A percentile compares a stretch with the other conserved stretches of the same genome.
Evolutionary conservation across 2,113 vertebrate genomes (phyloP).

Genomic region (Varanus komodoensis): DNA sequence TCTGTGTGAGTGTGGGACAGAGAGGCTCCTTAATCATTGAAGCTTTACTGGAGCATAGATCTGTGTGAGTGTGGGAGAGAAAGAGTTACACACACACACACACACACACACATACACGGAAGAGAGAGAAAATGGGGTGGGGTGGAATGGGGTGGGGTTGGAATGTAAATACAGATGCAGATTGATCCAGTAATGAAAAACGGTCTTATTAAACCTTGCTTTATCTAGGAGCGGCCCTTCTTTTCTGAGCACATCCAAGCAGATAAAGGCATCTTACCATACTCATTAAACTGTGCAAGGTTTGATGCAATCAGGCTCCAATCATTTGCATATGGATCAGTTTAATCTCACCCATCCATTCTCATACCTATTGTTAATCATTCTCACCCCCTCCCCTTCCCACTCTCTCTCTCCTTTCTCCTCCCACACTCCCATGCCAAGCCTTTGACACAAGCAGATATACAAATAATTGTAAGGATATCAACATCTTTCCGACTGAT

Average conservation of each 20-base stretch:
- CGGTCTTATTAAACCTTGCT: constrained; percentile 80
- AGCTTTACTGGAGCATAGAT: too few species aligned
- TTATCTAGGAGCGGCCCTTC: constrained; percentile 77
- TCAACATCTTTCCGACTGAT: constrained; percentile 79
- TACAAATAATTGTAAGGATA: constrained; percentile 77
- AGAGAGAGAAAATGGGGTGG: neutral
- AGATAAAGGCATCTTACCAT: constrained; percentile 79
- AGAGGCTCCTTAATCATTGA: too few species aligned
- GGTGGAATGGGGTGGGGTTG: constrained; percentile 16
- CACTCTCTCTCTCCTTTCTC: constrained; percentile 52
- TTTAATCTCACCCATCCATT: constrained; percentile 82
- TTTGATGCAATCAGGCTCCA: constrained; percentile 81
- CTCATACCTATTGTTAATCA: constrained; percentile 84
- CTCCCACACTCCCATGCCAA: constrained; percentile 57
- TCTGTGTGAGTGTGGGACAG: neutral
- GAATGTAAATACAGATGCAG: constrained; percentile 75
- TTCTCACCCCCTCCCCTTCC: constrained; percentile 43
- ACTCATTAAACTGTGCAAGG: constrained; percentile 81
- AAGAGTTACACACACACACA: neutral
- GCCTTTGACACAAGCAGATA: constrained; percentile 79
- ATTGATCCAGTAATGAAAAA: constrained; percentile 78
- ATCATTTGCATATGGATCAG: constrained; percentile 84
- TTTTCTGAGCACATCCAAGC: constrained; percentile 79
- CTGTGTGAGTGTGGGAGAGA: neutral
- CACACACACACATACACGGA: neutral